Evolutionary conservation across 2,888 invertebrate species (phyloP), one percentile per base, ranked within the genome.

Genomic region (Coelopa pilipes): DNA sequence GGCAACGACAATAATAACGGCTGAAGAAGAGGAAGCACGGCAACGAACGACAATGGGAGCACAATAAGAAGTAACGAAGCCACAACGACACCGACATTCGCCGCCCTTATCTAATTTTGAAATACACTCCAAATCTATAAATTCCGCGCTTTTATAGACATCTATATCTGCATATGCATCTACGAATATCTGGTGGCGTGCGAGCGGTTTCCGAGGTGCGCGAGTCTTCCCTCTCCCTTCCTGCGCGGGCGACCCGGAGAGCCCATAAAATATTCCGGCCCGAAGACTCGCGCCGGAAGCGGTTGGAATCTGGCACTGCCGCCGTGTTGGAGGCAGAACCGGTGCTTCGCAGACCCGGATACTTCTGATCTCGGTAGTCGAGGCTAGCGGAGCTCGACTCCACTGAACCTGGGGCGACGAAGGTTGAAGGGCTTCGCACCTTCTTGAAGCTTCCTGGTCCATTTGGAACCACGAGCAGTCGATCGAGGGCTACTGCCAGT

Each of bases 71-170:
- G 13, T 47, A 19, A 59, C 46, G 34, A 72, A 65, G 15, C 74
- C 21, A 13, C 62, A 70, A 34, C 13, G 62, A 65, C 60, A 68
- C 67, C 63, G 49, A 70, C 73, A 72, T 75, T 76, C 67, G 62
- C 60, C 74, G 62, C 66, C 75, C 78, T 80, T 80, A 80, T 80
- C 80, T 79, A 67, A 76, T 77, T 80, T 76, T 74, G 75, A 80
- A 78, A 78, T 76, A 75, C 78, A 74, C 75, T 74, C 62, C 59
- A 74, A 76, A 75, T 79, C 78, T 78, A 79, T 77, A 79, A 77
- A 78, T 76, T 74, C 74, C 73, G 46, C 70, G 59, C 7, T 77
- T 79, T 79, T 77, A 79, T 78, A 78, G 76, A 79, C 77, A 73
- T 76, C 77, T 71, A 63, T 66, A 73, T 74, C 70, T 53, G 34